Percentiles rank a stretch among this genome's conserved stretches.
These are phyloP conservation scores for Desmodus rotundus DNA, from an alignment of 2,113 vertebrate genomes.

Conservation along the genomic window DNA sequence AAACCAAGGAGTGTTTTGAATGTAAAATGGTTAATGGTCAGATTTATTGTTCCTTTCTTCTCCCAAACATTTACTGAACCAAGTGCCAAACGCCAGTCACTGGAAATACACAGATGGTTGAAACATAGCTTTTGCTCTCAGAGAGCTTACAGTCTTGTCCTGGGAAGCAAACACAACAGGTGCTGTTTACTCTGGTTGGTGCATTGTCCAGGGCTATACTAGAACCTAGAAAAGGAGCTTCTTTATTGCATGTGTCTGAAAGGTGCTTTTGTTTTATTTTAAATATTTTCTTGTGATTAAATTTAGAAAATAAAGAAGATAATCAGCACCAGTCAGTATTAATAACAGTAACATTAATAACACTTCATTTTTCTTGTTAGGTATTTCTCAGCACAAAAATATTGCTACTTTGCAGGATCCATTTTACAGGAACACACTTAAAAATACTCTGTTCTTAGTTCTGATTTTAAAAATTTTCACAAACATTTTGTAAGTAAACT, in stretches of 20 bases:
- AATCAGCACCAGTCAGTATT: background rate
- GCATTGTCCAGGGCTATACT: background rate
- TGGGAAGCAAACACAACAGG: background rate
- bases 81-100: background rate
- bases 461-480: background rate
- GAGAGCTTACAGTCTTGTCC: background rate
- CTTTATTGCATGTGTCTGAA: background rate
- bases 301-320: background rate
- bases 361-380: background rate
- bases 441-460: background rate
- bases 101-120: background rate
- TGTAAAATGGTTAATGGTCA: background rate
- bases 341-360: background rate
- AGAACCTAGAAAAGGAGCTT: background rate
- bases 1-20: background rate
- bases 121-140: background rate
- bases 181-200: background rate
- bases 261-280: background rate
- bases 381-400: background rate
- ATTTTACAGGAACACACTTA: conserved; percentile 22
- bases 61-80: background rate
- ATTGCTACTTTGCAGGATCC: background rate
- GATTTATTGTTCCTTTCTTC: background rate
- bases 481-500: background rate
- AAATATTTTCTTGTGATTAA: background rate